Conservation (phyloP, 2,797 vertebrate genomes). For the Scleropages formosus region DNA sequence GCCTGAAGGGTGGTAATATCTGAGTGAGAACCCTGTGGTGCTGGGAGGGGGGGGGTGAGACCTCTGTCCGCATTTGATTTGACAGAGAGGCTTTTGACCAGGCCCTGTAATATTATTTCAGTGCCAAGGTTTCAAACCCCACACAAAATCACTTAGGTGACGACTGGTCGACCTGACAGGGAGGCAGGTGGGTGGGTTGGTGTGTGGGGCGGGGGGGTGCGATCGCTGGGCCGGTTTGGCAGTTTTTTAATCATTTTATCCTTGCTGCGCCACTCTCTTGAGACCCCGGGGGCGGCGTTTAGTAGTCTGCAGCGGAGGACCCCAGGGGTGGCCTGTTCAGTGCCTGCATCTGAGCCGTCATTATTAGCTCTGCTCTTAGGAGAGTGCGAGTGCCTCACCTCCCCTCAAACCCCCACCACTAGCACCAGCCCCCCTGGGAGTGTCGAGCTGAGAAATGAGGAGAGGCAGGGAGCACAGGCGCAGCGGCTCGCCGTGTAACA, state of each 20-base stretch:
- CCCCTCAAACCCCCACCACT: constrained; percentile 61
- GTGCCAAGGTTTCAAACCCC: constrained; percentile 43
- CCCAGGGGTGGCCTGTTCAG: constrained; percentile 88
- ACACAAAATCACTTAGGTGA: constrained; percentile 68
- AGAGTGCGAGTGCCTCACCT: constrained; percentile 81
- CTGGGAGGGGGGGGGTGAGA: background rate
- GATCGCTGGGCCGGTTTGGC: constrained; percentile 90
- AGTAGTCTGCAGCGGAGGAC: constrained; percentile 93
- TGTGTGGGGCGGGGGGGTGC: constrained; percentile 59
- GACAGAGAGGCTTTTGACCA: constrained; percentile 16
- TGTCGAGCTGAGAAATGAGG: constrained; percentile 91
- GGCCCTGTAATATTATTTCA: constrained; percentile 28
- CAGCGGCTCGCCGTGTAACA: constrained; percentile 86
- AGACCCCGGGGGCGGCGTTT: constrained; percentile 86
- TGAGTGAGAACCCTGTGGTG: background rate
- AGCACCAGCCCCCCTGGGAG: constrained; percentile 64
- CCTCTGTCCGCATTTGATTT: constrained; percentile 21
- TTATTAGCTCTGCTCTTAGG: constrained; percentile 99
- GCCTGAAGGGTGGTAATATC: background rate
- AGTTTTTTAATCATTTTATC: constrained; percentile 98
- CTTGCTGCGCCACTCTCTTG: constrained; percentile 82
- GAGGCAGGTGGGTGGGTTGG: constrained; percentile 19
- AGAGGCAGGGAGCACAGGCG: constrained; percentile 67
- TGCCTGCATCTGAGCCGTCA: constrained; percentile 87
- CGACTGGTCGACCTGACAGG: constrained; percentile 73